Base-by-base conservation (phyloP, 2,888 invertebrate genomes). In the Gymnosoma rotundatum region DNA sequence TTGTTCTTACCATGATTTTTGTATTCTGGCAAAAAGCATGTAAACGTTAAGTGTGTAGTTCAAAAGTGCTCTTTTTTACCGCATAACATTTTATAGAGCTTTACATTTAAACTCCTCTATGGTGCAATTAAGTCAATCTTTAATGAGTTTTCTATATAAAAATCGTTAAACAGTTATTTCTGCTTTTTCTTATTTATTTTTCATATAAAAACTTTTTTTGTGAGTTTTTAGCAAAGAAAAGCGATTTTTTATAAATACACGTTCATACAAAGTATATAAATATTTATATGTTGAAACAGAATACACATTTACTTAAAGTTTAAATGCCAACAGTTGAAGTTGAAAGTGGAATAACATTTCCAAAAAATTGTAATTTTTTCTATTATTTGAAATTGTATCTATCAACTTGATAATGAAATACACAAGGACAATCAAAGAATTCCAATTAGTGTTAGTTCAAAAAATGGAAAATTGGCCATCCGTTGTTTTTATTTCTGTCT, bases 121-220 rank as follows among this genome's bases (percentile, higher is more conserved):
- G 83, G 87, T 83, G 85, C 86, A 87, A 87, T 87, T 87, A 87
- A 86, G 80, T 86, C 86, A 83, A 86, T 83, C 83, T 78, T 86
- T 87, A 87, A 87, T 86, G 86, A 87, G 86, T 86, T 87, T 86
- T 83, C 86, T 85, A 83, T 86, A 86, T 58, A 61, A 56, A 78
- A 74, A 74, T 58, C 52, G 48, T 48, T 63, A 56, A 63, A 56
- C 63, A 70, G 42, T 78, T 52, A 42, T 73, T 73, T 38, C 14
- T 25, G 38, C 50, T 75, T 63, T 32, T 73, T 73, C n/a, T 63
- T 42, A 38, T 64, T 32, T 21, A 21, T 38, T 38, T 66, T 66
- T n/a, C n/a, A 10, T 58, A 25, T 56, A 14, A n/a, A n/a, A 12
- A 12, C 42, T 20, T 16, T 14, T 21, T 54, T 48, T 63, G 14